Evolutionary conservation across 2,888 invertebrate genomes (phyloP), one percentile per base, ranked within the genome.

Genomic region (Xestobium rufovillosum): DNA sequence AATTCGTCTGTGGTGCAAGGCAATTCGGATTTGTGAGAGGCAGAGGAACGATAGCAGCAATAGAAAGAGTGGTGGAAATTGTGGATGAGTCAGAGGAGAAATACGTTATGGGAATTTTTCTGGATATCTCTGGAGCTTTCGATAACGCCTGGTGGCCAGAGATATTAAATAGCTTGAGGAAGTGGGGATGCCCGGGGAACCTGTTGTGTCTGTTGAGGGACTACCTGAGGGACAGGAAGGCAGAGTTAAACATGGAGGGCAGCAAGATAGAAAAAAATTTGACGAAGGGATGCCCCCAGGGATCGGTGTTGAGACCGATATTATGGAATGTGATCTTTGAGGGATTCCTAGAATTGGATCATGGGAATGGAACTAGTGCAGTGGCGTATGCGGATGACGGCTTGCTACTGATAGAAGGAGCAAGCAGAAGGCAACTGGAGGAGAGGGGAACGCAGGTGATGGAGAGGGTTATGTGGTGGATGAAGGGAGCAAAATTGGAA

Each of bases 221-320:
- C n/a, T 23, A 23, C 23, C 23, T 23, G 8, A n/a, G n/a, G 8
- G n/a, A 23, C 23, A 23, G 23, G n/a, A 23, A n/a, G n/a, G 23
- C n/a, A 8, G n/a, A n/a, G 8, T 8, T 23, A 8, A 23, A 9
- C 8, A 23, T 9, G 8, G 23, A n/a, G n/a, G 23, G n/a, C 23
- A 23, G n/a, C 8, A 23, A 23, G 23, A 23, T 23, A 23, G 23
- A 9, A 8, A 23, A 23, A 23, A 8, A n/a, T 8, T n/a, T 23
- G n/a, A 8, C n/a, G n/a, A 23, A n/a, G n/a, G 23, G 23, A 23
- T 23, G 23, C 23, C 23, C 23, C 23, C 23, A 23, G 23, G 23
- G 23, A 8, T 23, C 23, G 8, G n/a, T 23, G n/a, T 8, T 23
- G 8, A n/a, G 23, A 23, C 23, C 23, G 23, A n/a, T 9, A 23